Evolutionary conservation across 2,113 vertebrate genomes (phyloP).

Genomic region (Alligator mississippiensis): DNA sequence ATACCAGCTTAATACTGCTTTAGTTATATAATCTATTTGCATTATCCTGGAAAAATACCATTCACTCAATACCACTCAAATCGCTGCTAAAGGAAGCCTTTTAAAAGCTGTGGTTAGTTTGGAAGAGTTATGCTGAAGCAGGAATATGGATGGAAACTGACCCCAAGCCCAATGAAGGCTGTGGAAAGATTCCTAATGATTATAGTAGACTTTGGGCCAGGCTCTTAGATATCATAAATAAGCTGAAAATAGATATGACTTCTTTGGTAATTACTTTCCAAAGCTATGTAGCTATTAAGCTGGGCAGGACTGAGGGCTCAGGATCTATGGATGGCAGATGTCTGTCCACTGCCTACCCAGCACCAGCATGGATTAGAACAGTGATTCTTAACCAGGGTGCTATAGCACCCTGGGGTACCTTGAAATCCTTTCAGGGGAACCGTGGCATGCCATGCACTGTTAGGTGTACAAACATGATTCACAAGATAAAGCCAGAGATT

Average conservation of each 20-base stretch:
- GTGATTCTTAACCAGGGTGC: no score
- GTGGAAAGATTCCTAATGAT: neutral
- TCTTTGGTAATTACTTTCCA: no score
- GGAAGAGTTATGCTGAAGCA: neutral
- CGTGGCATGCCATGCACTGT: no score
- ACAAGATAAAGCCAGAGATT: no score
- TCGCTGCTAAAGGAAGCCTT: neutral
- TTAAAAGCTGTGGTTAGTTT: neutral
- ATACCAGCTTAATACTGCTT: neutral
- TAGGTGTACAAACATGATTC: no score
- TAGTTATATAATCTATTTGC: neutral
- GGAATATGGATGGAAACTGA: neutral
- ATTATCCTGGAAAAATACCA: neutral
- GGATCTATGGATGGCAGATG: neutral
- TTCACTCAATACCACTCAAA: neutral
- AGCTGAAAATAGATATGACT: neutral
- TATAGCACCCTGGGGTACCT: no score
- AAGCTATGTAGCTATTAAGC: neutral
- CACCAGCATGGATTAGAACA: neutral
- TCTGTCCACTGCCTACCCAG: neutral
- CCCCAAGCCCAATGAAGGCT: neutral
- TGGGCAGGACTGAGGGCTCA: neutral
- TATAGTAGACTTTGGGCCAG: neutral
- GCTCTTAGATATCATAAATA: neutral
- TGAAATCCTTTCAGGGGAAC: no score